Evolutionary conservation across 2,888 invertebrate genomes (phyloP), one percentile per base, ranked within the genome.

Genomic region (Allygus modestus): DNA sequence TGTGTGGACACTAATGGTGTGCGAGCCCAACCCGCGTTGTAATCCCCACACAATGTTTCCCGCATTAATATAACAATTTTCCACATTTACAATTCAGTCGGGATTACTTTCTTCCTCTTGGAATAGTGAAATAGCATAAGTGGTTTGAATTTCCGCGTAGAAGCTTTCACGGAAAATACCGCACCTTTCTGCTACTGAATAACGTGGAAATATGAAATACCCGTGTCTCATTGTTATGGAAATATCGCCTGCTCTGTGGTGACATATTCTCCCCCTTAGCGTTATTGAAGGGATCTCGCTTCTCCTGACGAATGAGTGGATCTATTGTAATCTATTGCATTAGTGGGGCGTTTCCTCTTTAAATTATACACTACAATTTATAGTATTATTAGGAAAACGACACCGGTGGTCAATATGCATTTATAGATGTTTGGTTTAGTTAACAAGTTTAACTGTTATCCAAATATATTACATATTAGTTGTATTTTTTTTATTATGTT

Each of bases 21-120:
- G 20, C 5, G 65, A 65, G 65, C 11, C 12, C 58, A 23, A 20
- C 5, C 58, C 58, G 2, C 1, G 65, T 58, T 12, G 58, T 23
- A 58, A 65, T 65, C 65, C 23, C 12, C 54, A 58, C 17, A 65
- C 65, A 65, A 65, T 65, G 65, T 65, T 65, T 65, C 65, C 23
- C 12, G 58, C 58, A 58, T 58, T 58, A 58, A 15, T 46, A 4
- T 58, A 23, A 65, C 65, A 65, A 65, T 65, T 65, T 65, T 65
- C 65, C 31, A 28, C 65, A 65, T 26, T 31, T 31, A 28, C 28
- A 65, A 28, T 28, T 65, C 65, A 12, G 11, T 20, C 20, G 20
- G 65, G 20, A 23, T 23, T 58, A 58, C 58, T 58, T 58, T 58
- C 58, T 23, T 58, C 65, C 65, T 17, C 17, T 65, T 20, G 11